These are phyloP conservation scores for Poeciliopsis prolifica DNA, from an alignment of 2,113 vertebrate species.

Conservation along the genomic window DNA sequence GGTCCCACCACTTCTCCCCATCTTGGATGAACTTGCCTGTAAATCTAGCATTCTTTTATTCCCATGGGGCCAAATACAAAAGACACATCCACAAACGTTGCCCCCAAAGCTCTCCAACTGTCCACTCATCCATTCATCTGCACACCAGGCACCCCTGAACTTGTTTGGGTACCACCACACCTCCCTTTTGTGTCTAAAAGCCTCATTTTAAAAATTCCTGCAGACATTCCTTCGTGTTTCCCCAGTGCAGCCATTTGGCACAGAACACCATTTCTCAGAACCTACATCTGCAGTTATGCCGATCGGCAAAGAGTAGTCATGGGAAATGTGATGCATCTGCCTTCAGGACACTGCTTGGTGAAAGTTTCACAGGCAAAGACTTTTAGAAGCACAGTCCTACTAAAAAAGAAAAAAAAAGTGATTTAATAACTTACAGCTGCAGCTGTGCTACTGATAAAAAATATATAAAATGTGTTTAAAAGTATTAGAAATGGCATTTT, in stretches of 20 bases:
- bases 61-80: conserved; percentile 49
- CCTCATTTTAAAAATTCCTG: conserved; percentile 67
- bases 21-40: conserved; percentile 47
- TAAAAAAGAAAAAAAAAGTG: background rate
- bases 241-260: conserved; percentile 68
- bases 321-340: conserved; percentile 8
- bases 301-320: conserved; percentile 21
- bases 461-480: background rate
- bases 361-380: background rate
- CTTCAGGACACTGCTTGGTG: background rate
- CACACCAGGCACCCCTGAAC: conserved; percentile 53
- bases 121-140: conserved; percentile 49
- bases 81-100: conserved; percentile 26
- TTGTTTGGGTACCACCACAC: conserved; percentile 18
- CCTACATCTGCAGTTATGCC: conserved; percentile 51
- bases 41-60: conserved; percentile 47
- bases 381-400: background rate
- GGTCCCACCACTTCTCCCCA: conserved; percentile 29
- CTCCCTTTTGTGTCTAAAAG: conserved; percentile 38
- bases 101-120: conserved; percentile 26
- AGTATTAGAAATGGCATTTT: background rate
- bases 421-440: background rate
- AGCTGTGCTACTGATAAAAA: background rate
- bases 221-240: conserved; percentile 76
- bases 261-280: conserved; percentile 72